Evolutionary conservation across 2,888 invertebrate species (phyloP), one percentile per base, ranked within the genome.

Genomic region (Frankliniella fusca): DNA sequence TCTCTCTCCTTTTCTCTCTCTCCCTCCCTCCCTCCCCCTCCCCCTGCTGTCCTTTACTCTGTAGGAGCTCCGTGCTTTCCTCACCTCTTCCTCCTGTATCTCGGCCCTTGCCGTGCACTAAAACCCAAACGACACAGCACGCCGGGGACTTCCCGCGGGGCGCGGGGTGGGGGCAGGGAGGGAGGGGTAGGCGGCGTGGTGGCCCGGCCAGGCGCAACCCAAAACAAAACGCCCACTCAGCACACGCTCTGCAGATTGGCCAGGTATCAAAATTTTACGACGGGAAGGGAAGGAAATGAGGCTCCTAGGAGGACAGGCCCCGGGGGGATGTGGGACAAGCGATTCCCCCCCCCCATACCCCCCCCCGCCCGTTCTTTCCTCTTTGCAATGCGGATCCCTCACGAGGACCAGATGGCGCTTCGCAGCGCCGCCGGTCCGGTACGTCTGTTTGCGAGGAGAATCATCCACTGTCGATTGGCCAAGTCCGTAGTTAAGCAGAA

Each of bases 211-310:
- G 10, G 54, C 54, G 54, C 70, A 76, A 76, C 70, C 70, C 70
- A 76, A 76, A 76, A 76, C 70, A 76, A 76, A 76, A 76, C 70
- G 70, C 70, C 70, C 27, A 12, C 70, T 76, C 70, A 76, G 70
- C 70, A 76, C 70, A 27, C 70, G 70, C 23, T 20, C 18, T 27
- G 70, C 70, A 76, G 70, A 76, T 76, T 76, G 70, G 70, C 70
- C 70, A 76, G 70, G 70, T 76, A 76, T 76, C 70, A 76, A 76
- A 76, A 76, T 76, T 76, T 76, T 76, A 76, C 70, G 70, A 76
- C 70, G 27, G 10, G 70, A 23, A n/a, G 70, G 12, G 27, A 27
- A 76, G 70, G 27, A 27, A 3, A 27, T 23, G 27, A 61, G 61
- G 61, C 38, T 38, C 38, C 38, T 38, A 38, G 38, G 38, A 38